Evolutionary conservation across 2,797 vertebrate genomes (phyloP), one percentile per base, ranked within the genome.

Genomic region (Mastacembelus armatus): DNA sequence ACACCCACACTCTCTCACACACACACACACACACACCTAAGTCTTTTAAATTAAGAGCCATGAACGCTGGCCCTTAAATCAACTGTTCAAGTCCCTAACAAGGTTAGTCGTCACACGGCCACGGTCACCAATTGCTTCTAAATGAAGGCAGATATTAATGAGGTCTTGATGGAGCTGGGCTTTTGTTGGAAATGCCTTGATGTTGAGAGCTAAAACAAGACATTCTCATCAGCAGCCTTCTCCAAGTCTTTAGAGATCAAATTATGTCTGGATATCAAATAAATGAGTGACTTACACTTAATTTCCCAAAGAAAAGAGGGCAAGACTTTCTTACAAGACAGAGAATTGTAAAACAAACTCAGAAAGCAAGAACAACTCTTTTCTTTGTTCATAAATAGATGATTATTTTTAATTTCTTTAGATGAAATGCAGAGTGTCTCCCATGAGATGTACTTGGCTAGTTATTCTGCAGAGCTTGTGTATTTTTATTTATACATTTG

Each of bases 341-440:
- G 50, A 74, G 80, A 85, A 87, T 78, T 83, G 64, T 74, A 76
- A 80, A 84, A 74, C 75, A 80, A 89, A 87, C 81, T 78, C 54
- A 36, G 64, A 67, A 52, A 81, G 75, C 71, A 73, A 74, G 80
- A 82, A 81, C 78, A 66, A 36, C 82, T 76, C 45, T 76, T 75
- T 74, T 81, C 76, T 92, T 87, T 91, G 88, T 93, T 92, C 91
- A 87, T 90, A 91, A 92, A 90, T 86, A 93, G 84, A 91, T 86
- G 78, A 92, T 92, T 92, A 89, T 89, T 91, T 92, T 92, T 92
- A 90, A 91, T 92, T 92, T 89, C 88, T 89, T 92, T 59, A 92
- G 88, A 93, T 93, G 87, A 92, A 91, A 92, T 89, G 81, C 86
- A 74, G 66, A 77, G 71, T 55, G 42, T 19, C 48, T 91, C 92